Conservation (phyloP, 2,797 vertebrate species). For the Silurus aristotelis region DNA sequence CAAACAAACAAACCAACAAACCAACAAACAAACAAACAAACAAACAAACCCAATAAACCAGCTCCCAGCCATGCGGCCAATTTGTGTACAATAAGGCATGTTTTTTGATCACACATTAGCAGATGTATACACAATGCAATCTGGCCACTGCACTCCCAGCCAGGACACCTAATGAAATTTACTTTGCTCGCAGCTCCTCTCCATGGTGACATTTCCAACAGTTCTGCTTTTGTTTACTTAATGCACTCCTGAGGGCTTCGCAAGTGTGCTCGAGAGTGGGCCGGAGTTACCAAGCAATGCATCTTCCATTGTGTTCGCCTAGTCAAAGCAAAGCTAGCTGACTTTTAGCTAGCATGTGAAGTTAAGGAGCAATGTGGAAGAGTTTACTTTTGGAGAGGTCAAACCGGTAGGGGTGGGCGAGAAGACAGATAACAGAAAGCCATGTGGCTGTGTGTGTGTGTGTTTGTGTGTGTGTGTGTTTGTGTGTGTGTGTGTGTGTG, state of each 20-base stretch:
- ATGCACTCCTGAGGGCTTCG: slow-evolving; percentile 1
- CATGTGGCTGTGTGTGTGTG: slow-evolving; percentile 63
- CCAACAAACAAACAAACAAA: background rate
- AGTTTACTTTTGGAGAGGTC: slow-evolving; percentile 59
- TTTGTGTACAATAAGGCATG: slow-evolving; percentile 10
- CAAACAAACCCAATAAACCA: background rate
- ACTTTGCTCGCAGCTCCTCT: slow-evolving; percentile 5
- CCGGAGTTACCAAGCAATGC: background rate
- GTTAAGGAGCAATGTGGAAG: slow-evolving; percentile 49
- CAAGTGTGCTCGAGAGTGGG: background rate
- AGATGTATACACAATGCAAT: background rate
- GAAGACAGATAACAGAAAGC: slow-evolving; percentile 67
- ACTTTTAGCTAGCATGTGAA: slow-evolving; percentile 45
- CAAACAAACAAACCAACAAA: slow-evolving; percentile 11
- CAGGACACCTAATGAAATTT: slow-evolving; percentile 13
- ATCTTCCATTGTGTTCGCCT: slow-evolving; percentile 27
- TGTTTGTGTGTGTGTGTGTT: slow-evolving; percentile 43
- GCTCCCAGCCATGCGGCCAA: background rate
- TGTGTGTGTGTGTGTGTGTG: slow-evolving; percentile 33
- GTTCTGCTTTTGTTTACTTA: slow-evolving; percentile 24
- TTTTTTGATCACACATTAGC: background rate
- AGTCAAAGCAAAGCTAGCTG: slow-evolving; percentile 38
- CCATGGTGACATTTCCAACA: slow-evolving; percentile 12
- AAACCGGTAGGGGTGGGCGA: slow-evolving; percentile 52
- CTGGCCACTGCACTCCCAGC: background rate